Base-by-base conservation (phyloP, 2,797 vertebrate genomes). In the Phoxinus dragarum region DNA sequence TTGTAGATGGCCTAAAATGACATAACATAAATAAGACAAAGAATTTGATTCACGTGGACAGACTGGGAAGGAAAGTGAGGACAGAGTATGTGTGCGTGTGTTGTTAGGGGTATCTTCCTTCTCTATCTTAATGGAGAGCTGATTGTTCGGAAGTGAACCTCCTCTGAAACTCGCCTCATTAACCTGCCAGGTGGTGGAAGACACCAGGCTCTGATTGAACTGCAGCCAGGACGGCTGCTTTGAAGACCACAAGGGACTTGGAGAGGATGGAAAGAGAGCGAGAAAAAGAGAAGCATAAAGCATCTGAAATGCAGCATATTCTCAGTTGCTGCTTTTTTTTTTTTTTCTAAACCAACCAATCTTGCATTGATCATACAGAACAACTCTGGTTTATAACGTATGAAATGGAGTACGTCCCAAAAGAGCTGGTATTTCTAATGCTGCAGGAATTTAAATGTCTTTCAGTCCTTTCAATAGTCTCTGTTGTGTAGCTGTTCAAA, bases 141-240 rank as follows among this genome's bases (percentile, higher is more conserved):
- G 76, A 64, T 64, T 83, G 36, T 79, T 40, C 49, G 4, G 44
- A 86, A 86, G 75, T 67, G 38, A 82, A 72, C 38, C 49, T 82
- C 73, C 52, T 89, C 79, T 88, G 80, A 90, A 88, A 69, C 82
- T 81, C 71, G 49, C 82, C 88, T 90, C 84, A 89, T 90, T 91
- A 89, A 90, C 86, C 86, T 89, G 88, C 81, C 87, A 89, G 88
- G 88, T 90, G 86, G 84, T 80, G 76, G 74, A 85, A 86, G 85
- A 68, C 75, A 76, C 68, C 10, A 73, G 68, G 82, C 56, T 73
- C 81, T 81, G 85, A 87, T 78, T 90, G 90, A 89, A 91, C 88
- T 61, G 19, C 47, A 81, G 88, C 88, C 89, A 90, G 84, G 42
- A 71, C 14, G 67, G 44, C 71, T 84, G 82, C 89, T 90, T 91